Base-by-base conservation (phyloP, 1,140 invertebrate species). In the Drosophila mayri region DNA sequence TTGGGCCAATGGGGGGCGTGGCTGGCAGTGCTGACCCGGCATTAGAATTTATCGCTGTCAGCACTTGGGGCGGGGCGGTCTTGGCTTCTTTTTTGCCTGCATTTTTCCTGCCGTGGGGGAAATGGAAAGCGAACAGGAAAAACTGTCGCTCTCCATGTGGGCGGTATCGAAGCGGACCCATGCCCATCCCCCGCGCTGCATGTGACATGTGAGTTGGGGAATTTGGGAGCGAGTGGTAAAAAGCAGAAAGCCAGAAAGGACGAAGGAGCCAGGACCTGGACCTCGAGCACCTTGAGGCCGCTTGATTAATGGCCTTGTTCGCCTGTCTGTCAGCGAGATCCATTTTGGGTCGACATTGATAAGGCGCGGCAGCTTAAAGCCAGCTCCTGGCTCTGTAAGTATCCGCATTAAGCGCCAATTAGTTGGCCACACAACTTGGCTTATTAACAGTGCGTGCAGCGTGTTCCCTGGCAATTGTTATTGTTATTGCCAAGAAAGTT, bases 21-120 rank as follows among this genome's bases (percentile, higher is more conserved):
- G 83, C 65, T 59, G 65, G 55, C 66, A 44, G 60, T 75, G 74
- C 63, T 68, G 75, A 82, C 83, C 84, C 76, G 46, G 77, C 84
- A 88, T 88, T 88, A 88, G 84, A 88, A 88, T 88, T 88, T 88
- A 88, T 88, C 84, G 84, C 84, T 88, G 84, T 88, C 84, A 88
- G 85, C 84, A 88, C 84, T 77, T 71, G 64, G 75, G 58, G 52
- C 58, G 62, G 47, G 49, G 47, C 54, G 57, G 47, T 46, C 32
- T 79, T 65, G 64, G 9, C 18, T 43, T 18, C 52, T 79, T 25
- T 58, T 79, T 62, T 47, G 62, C 43, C 30, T 41, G 22, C 44
- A 14, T 57, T 72, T 63, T 40, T 35, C 38, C 25, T n/a, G 35
- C 25, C 28, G 4, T 12, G 16, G 28, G 58, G 63, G n/a, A 64